These are phyloP conservation scores for Caradrina clavipalpis DNA, from an alignment of 2,888 invertebrate species.

Conservation along the genomic window DNA sequence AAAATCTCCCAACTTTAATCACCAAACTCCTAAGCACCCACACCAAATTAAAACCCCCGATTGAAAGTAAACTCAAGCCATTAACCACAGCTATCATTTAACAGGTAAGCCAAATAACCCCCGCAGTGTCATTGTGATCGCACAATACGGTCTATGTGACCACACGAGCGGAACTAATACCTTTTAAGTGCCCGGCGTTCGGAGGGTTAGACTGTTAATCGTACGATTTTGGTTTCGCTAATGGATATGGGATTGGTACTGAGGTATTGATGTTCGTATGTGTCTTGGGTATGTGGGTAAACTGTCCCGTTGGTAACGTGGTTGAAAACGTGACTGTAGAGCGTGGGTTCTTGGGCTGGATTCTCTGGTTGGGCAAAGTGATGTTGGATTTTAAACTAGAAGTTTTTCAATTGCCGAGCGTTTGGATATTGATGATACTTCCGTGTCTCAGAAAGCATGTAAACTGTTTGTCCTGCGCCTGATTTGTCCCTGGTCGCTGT, in stretches of 20 bases:
- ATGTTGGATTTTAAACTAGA: too few relatives aligned
- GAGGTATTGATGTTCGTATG: not conserved
- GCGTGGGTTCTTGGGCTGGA: too few relatives aligned
- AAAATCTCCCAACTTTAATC: not conserved
- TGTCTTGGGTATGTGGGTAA: not conserved
- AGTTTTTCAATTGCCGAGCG: too few relatives aligned
- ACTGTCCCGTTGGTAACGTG: too few relatives aligned
- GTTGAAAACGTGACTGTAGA: too few relatives aligned
- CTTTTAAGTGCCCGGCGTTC: slow-evolving; percentile 75
- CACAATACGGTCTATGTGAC: slow-evolving; percentile 76
- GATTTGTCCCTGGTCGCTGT: too few relatives aligned
- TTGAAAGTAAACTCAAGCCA: slow-evolving; percentile 59
- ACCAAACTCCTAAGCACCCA: not conserved
- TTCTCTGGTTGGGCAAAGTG: too few relatives aligned
- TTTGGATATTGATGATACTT: too few relatives aligned
- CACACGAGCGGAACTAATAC: slow-evolving; percentile 87
- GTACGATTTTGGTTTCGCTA: slow-evolving; percentile 75
- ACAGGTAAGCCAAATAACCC: slow-evolving; percentile 72
- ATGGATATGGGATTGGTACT: slow-evolving; percentile 69
- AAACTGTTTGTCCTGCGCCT: too few relatives aligned
- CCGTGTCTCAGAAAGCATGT: too few relatives aligned
- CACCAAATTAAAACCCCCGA: slow-evolving; percentile 44
- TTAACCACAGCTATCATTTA: slow-evolving; percentile 68
- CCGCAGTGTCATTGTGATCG: slow-evolving; percentile 67
- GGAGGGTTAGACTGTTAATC: slow-evolving; percentile 80